Conservation (phyloP, 2,113 vertebrate species). For the Bucco capensis region DNA sequence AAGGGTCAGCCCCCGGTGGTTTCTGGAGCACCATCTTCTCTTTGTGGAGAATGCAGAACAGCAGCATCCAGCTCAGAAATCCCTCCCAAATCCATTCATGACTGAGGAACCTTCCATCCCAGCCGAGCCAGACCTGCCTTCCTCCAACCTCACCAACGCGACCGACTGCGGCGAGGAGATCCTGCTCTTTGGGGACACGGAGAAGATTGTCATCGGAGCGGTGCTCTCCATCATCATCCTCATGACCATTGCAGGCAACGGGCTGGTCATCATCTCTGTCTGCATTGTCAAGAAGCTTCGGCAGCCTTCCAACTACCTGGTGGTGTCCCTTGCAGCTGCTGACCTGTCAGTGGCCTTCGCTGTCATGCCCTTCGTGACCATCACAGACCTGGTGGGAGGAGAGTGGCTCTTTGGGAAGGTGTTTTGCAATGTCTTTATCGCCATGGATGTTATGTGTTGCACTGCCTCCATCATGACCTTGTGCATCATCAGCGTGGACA, state of each 20-base stretch:
- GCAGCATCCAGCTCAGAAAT: slow-evolving; percentile 8
- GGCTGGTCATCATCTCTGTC: slow-evolving; percentile 78
- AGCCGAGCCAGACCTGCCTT: slow-evolving; percentile 18
- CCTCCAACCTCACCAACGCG: slow-evolving; percentile 62
- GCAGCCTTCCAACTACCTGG: slow-evolving; percentile 80
- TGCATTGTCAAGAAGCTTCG: slow-evolving; percentile 80
- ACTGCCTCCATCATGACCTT: slow-evolving; percentile 80
- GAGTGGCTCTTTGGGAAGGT: slow-evolving; percentile 81
- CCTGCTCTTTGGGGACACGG: slow-evolving; percentile 72
- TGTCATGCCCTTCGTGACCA: slow-evolving; percentile 81
- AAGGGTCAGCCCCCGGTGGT: slow-evolving; percentile 8
- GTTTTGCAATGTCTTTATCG: slow-evolving; percentile 80
- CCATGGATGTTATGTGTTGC: slow-evolving; percentile 83
- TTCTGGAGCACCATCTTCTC: slow-evolving; percentile 41
- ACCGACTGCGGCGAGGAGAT: slow-evolving; percentile 73
- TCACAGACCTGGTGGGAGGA: slow-evolving; percentile 79
- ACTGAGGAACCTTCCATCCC: slow-evolving; percentile 55
- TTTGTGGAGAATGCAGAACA: slow-evolving; percentile 25
- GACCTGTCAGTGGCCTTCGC: slow-evolving; percentile 79
- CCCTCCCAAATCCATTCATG: slow-evolving; percentile 58
- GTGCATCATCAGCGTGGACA: slow-evolving; percentile 82
- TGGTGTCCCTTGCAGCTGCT: slow-evolving; percentile 75
- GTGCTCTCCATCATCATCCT: slow-evolving; percentile 77
- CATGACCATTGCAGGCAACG: slow-evolving; percentile 74
- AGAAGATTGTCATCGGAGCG: slow-evolving; percentile 74